phyloP scores from a whole-genome alignment of 2,113 vertebrate species.

The Microtus pennsylvanicus region DNA sequence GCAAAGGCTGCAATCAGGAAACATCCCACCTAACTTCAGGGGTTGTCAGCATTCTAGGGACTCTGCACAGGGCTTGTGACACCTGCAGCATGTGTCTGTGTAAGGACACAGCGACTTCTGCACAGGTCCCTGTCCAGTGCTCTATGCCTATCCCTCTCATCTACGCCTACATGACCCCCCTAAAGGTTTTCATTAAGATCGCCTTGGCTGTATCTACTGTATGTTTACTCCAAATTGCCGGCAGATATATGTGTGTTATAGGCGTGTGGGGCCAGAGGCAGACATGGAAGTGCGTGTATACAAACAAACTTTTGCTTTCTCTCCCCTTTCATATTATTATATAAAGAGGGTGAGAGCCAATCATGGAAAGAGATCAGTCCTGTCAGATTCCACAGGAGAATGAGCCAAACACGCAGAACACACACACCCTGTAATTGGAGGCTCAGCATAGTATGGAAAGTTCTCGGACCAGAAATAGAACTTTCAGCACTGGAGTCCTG shows the following conservation, averaged over 20 bases:
- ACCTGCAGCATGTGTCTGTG: background rate
- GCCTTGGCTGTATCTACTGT: background rate
- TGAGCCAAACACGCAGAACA: background rate
- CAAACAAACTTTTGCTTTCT: no score
- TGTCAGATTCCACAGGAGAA: background rate
- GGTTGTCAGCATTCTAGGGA: background rate
- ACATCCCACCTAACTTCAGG: background rate
- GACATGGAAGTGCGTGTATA: background rate
- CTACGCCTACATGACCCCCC: background rate
- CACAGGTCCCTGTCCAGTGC: background rate
- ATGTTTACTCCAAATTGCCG: background rate
- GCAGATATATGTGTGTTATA: background rate
- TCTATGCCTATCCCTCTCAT: background rate
- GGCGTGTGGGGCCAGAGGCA: background rate
- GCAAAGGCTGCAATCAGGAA: accelerated
- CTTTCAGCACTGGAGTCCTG: background rate
- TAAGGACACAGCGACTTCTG: background rate
- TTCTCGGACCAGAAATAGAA: background rate
- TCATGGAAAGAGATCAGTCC: background rate
- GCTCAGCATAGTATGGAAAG: background rate
- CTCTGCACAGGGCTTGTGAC: background rate
- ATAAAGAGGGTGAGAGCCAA: background rate
- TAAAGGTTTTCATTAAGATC: background rate
- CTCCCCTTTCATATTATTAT: background rate
- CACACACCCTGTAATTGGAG: background rate